phyloP scores from a whole-genome alignment of 2,113 vertebrate genomes.

The Plecturocebus donacophilus region DNA sequence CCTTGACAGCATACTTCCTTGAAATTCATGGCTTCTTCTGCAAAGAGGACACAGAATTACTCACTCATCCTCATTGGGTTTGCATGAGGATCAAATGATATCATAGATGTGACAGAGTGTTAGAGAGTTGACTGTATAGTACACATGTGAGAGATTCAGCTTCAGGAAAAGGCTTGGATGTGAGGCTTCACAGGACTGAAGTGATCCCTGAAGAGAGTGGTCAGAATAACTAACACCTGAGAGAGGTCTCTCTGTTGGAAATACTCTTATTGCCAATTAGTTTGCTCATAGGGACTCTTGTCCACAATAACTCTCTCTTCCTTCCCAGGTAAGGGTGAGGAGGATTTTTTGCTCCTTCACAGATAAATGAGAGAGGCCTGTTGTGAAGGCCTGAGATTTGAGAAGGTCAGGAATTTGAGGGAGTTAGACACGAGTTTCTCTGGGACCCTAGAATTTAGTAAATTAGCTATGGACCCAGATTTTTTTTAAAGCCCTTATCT shows the following conservation, averaged over 20 bases:
- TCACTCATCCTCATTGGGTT: not conserved
- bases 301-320: not conserved
- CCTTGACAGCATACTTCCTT: not conserved
- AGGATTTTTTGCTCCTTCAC: not conserved
- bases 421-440: not conserved
- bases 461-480: not conserved
- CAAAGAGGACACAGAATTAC: not conserved
- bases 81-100: not conserved
- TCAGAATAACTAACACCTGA: not conserved
- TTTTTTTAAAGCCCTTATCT: not conserved
- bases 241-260: not conserved
- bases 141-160: not conserved
- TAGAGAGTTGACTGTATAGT: not conserved
- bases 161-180: not conserved
- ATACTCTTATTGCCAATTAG: not conserved
- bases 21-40: not conserved
- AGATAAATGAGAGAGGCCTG: not conserved
- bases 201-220: not conserved
- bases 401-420: constrained; percentile 11
- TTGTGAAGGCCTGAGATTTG: not conserved
- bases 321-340: not conserved
- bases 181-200: not conserved
- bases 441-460: not conserved
- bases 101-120: not conserved
- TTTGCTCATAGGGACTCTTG: constrained; percentile 4